Base-by-base conservation (phyloP, 1,140 invertebrate species). In the Dreissena polymorpha region DNA sequence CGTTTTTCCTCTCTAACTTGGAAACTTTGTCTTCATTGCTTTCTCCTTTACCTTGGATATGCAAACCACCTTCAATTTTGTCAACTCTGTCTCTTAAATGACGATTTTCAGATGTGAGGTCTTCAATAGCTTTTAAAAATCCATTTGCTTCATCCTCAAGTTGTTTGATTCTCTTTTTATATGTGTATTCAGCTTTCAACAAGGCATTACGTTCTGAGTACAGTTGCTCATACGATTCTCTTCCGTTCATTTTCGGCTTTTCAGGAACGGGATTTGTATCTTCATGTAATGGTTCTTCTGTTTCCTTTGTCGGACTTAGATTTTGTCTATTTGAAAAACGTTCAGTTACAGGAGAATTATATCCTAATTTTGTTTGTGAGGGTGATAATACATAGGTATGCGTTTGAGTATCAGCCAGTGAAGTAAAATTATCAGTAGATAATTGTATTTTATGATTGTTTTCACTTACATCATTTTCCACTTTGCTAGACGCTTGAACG, bases 81-180 rank as follows among this genome's bases (percentile, higher is more conserved):
- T 88, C 87, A 23, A 86, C 80, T 29, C 55, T 72, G 8, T 51
- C 64, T 69, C 87, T 55, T 23, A 88, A 55, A 5, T 76, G 68
- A 25, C 60, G 73, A 67, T 88, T 88, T 67, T 88, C 87, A n/a
- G 84, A 25, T 13, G 85, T 83, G 0, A 88, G 75, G 53, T 86
- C 85, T 13, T 88, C 87, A 50, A 88, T 86, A 51, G 85, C 85
- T 64, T 73, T 82, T 51, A 88, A 64, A 60, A 88, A 88, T 70
- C 86, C 82, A 67, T 88, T 88, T 63, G 83, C 68, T 73, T 88
- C 87, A 63, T 86, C 85, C 57, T 88, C 87, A 3, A 88, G 67
- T 55, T 88, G 87, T 70, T 85, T 86, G 60, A 88, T 88, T 49
- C 87, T 74, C 63, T 83, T 85, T 72, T 70, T 86, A 68, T 88